Evolutionary conservation across 2,113 vertebrate genomes (phyloP).

Genomic region (Protobothrops mucrosquamatus): DNA sequence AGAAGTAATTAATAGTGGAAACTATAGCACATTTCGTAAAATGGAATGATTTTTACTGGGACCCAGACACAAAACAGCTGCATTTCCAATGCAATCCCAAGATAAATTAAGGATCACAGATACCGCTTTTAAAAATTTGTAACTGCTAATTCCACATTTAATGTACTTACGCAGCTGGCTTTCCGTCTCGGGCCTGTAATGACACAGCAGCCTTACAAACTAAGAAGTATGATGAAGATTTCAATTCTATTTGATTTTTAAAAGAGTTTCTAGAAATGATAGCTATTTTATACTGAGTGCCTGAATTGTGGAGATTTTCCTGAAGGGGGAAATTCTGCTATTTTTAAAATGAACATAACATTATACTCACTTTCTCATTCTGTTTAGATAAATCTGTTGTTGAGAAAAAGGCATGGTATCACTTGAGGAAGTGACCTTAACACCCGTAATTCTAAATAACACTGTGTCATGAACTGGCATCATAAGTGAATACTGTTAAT

Average conservation of each 20-base stretch:
- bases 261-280: background rate
- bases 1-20: background rate
- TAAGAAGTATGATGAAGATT: constrained; percentile 41
- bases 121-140: background rate
- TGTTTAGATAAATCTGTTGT: background rate
- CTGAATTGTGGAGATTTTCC: background rate
- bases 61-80: background rate
- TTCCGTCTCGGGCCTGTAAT: background rate
- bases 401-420: background rate
- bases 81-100: background rate
- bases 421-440: constrained; percentile 2
- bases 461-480: constrained; percentile 44
- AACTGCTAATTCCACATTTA: background rate
- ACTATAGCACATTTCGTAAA: background rate
- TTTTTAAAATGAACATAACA: background rate
- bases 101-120: background rate
- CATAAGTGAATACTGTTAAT: constrained; percentile 24
- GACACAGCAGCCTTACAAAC: background rate
- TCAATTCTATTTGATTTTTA: background rate
- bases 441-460: constrained; percentile 14
- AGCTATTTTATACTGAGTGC: background rate
- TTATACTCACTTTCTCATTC: background rate
- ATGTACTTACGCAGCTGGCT: background rate
- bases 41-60: background rate
- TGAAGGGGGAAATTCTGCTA: background rate